Conservation (phyloP, 2,888 invertebrate species). For the Luffia ferchaultella region DNA sequence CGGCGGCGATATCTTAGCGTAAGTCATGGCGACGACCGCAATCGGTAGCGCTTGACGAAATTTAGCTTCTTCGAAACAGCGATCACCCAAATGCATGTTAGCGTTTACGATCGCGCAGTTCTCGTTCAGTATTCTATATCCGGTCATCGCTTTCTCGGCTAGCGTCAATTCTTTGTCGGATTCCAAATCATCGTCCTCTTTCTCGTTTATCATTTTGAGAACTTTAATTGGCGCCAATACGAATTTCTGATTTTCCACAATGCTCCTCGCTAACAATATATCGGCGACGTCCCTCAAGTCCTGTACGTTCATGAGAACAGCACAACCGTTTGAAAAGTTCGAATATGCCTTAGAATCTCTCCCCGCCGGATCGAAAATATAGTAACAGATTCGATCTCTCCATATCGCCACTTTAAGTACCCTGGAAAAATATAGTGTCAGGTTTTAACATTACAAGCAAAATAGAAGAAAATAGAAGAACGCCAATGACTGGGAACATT, state of each 20-base stretch:
- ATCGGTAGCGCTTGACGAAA: slow-evolving; percentile 69
- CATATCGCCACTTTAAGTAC: slow-evolving; percentile 60
- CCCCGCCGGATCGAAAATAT: slow-evolving; percentile 71
- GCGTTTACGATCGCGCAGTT: slow-evolving; percentile 65
- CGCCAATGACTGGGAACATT: no score
- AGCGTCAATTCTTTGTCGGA: slow-evolving; percentile 52
- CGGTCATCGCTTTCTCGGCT: slow-evolving; percentile 58
- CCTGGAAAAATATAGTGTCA: slow-evolving; percentile 28
- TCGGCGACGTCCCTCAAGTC: slow-evolving; percentile 56
- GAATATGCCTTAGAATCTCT: slow-evolving; percentile 59
- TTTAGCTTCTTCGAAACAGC: slow-evolving; percentile 64
- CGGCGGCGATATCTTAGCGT: slow-evolving; percentile 71
- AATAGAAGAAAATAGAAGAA: no score
- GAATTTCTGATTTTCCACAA: slow-evolving; percentile 56
- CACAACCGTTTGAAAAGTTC: slow-evolving; percentile 54
- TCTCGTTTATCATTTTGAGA: slow-evolving; percentile 47
- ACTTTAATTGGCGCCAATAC: slow-evolving; percentile 54
- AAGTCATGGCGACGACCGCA: slow-evolving; percentile 67
- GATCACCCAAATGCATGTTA: slow-evolving; percentile 65
- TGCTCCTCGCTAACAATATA: slow-evolving; percentile 51
- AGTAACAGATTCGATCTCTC: slow-evolving; percentile 67
- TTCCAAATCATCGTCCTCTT: slow-evolving; percentile 50
- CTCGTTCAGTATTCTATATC: slow-evolving; percentile 61
- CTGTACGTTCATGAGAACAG: slow-evolving; percentile 65
- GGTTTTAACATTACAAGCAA: no score